Conservation (phyloP, 2,888 invertebrate species). For the Acleris literana region DNA sequence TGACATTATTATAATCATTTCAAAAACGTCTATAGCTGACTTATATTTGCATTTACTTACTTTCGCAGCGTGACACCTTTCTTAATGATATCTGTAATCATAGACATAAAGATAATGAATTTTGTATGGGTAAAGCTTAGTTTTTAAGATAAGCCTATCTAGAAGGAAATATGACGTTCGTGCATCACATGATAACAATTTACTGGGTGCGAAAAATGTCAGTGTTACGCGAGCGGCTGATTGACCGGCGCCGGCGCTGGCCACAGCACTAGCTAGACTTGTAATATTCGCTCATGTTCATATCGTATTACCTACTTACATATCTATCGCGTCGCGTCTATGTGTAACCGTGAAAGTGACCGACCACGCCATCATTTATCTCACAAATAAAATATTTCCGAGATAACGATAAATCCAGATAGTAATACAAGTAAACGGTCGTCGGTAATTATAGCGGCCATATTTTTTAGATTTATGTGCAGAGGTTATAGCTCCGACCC, state of each 20-base stretch:
- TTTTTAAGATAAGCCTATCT: slow-evolving; percentile 30
- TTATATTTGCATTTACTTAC: neutral
- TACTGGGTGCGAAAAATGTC: slow-evolving; percentile 23
- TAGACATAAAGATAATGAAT: slow-evolving; percentile 22
- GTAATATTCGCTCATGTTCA: slow-evolving; percentile 7
- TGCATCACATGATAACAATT: slow-evolving; percentile 23
- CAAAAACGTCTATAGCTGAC: too few species aligned
- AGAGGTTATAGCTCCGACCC: slow-evolving; percentile 43
- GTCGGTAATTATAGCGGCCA: slow-evolving; percentile 32
- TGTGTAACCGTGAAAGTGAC: slow-evolving; percentile 21
- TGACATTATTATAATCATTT: too few species aligned
- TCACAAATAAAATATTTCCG: slow-evolving; percentile 17
- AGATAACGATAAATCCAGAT: slow-evolving; percentile 31
- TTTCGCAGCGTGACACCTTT: neutral
- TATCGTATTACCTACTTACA: slow-evolving; percentile 28
- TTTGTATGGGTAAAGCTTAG: slow-evolving; percentile 24
- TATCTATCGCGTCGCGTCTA: neutral
- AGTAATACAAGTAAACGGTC: slow-evolving; percentile 25
- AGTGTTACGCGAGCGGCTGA: slow-evolving; percentile 33
- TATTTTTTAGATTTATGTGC: slow-evolving; percentile 41
- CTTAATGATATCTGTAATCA: neutral
- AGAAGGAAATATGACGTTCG: slow-evolving; percentile 31
- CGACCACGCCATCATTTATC: slow-evolving; percentile 13
- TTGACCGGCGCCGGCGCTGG: slow-evolving; percentile 24
- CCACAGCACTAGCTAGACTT: neutral